Evolutionary conservation across 2,797 vertebrate genomes (phyloP), one percentile per base, ranked within the genome.

Genomic region (Lithobates sylvaticus): DNA sequence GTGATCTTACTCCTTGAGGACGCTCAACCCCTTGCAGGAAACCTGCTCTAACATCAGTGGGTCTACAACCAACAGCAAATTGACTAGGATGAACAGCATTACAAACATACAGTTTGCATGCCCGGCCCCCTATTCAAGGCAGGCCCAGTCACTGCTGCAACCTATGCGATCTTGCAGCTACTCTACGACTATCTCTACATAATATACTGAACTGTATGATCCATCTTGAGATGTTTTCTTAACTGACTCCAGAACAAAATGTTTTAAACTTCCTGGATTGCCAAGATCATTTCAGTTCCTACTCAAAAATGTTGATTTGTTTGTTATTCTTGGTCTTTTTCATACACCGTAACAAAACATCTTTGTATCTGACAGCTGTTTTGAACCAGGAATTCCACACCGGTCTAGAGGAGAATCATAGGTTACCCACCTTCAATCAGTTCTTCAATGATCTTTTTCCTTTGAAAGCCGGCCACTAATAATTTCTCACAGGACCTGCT

Each of bases 401-500:
- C 65, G 68, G 54, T 44, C 67, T 47, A 42, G 15, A 15, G 67
- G 50, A 81, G 32, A 54, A 81, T 32, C 44, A 81, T 54, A 42
- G 44, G 79, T 36, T 34, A 21, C n/a, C 76, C 76, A 26, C n/a
- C 42, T 42, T 74, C 61, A 32, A n/a, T 88, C 74, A 82, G 54
- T 68, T 76, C 81, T 23, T 26, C 10, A 34, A 61, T 39, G 64
- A 77, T 72, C 67, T 86, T 78, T 39, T 69, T 83, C 86, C 50
- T 92, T 85, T 88, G 84, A 89, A 73, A 76, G 15, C 23, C 77
- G 80, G 76, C 84, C 84, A 88, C 76, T 76, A 3, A 0, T 71
- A 64, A 82, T 89, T 88, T 86, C 81, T 89, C 88, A 86, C 47
- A 58, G 44, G 88, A 89, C 84, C 78, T 89, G 64, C 86, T 87